Base-by-base conservation (phyloP, 2,888 invertebrate species). In the Macaria notata region DNA sequence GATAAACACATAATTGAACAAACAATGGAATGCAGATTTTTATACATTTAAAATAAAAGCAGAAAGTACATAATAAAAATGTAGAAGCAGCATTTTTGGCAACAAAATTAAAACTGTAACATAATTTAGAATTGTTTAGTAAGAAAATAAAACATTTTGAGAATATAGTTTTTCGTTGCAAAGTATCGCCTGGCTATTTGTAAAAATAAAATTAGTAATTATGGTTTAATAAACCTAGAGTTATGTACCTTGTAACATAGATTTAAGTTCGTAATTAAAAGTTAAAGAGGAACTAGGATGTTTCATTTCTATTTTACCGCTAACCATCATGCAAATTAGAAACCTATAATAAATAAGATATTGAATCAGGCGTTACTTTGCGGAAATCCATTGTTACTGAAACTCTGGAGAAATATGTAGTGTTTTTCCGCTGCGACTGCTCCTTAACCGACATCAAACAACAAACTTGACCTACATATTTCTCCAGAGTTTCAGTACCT, bases 211-310 rank as follows among this genome's bases (percentile, higher is more conserved):
- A 36, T 36, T 42, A 50, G 8, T 44, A 46, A 43, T 48, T 59
- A 57, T 54, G 48, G 48, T 61, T 53, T 58, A 50, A 54, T 45
- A 50, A 46, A 49, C 9, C 49, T 31, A 47, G 44, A 30, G 19
- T 49, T 30, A 6, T 50, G 29, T 50, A 50, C 33, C 49, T 43
- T 58, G 47, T 63, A 63, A 63, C 61, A 54, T 64, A 59, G 43
- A 1, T 6, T 19, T 61, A 64, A 64, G 61, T 54, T 59, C 56
- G 49, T 64, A 59, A 63, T 59, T 61, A 57, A 61, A 62, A 61
- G 49, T 6, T 30, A 52, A 42, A 50, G 54, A 49, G 8, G 49
- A 46, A 6, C 9, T 7, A 49, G 0, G 4, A 31, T 46, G 56
- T 56, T 49, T 44, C 43, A 46, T 63, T 61, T 52, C 1, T 6